Evolutionary conservation across 2,113 vertebrate species (phyloP).

Genomic region (Australoheros scitulus): DNA sequence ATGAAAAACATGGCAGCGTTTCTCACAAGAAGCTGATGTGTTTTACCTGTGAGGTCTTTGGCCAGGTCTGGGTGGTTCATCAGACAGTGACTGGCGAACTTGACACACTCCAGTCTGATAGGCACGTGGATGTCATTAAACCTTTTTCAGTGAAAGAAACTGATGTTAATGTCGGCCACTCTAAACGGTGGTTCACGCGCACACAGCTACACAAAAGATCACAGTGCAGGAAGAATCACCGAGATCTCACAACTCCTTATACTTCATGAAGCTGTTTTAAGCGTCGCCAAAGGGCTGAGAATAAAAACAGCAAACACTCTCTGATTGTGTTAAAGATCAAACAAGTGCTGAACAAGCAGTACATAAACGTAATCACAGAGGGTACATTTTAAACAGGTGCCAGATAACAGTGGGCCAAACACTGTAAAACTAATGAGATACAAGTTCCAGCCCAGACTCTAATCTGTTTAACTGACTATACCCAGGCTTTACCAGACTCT

Average conservation of each 20-base stretch:
- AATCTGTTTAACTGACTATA: neutral
- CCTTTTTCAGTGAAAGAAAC: slow-evolving; percentile 68
- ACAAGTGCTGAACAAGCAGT: too few species aligned
- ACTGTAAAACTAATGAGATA: neutral
- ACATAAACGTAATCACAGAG: too few species aligned
- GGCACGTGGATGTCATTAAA: slow-evolving; percentile 99
- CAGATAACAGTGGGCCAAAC: neutral
- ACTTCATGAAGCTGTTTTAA: too few species aligned
- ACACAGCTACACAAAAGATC: neutral
- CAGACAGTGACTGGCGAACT: slow-evolving; percentile 98
- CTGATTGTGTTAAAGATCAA: too few species aligned
- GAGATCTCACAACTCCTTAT: too few species aligned
- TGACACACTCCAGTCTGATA: slow-evolving; percentile 97
- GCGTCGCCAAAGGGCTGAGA: too few species aligned
- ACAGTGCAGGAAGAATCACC: too few species aligned
- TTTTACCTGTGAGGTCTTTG: slow-evolving; percentile 91
- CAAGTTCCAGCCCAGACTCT: neutral
- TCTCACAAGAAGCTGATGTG: too few species aligned
- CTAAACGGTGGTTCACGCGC: neutral
- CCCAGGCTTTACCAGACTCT: neutral
- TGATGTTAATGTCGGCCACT: neutral
- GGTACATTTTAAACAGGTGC: too few species aligned
- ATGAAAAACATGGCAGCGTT: neutral
- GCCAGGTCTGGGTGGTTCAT: slow-evolving; percentile 99
- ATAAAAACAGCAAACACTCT: too few species aligned